Percentiles rank a stretch among this genome's conserved stretches.
These are phyloP conservation scores for Aix galericulata DNA, from an alignment of 2,113 vertebrate genomes.

Conservation along the genomic window DNA sequence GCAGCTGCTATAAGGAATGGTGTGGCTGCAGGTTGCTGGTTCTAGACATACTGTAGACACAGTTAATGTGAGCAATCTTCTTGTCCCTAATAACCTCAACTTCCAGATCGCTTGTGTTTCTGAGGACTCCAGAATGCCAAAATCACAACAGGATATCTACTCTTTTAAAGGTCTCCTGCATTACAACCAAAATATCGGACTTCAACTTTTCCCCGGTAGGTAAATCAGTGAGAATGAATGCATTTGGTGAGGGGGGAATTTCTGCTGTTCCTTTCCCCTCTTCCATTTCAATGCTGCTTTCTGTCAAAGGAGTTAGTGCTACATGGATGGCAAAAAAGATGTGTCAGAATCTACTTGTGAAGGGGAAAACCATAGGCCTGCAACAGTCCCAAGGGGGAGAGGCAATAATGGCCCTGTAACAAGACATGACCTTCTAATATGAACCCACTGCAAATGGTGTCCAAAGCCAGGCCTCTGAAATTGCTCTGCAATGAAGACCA, in stretches of 20 bases:
- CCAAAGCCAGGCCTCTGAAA: slow-evolving; percentile 37
- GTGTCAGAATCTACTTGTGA: background rate
- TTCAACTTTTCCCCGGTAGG: background rate
- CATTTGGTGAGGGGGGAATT: background rate
- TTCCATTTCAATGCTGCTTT: background rate
- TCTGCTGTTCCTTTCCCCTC: background rate
- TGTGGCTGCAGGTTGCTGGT: background rate
- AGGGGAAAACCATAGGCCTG: background rate
- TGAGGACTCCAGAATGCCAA: background rate
- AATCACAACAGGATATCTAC: background rate
- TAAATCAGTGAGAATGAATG: background rate
- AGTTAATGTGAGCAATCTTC: background rate
- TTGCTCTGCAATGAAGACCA: slow-evolving; percentile 28
- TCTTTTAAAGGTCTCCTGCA: background rate
- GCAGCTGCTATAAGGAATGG: background rate
- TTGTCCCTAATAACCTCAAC: background rate
- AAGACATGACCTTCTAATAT: slow-evolving; percentile 19
- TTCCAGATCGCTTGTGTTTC: background rate
- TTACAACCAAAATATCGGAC: background rate
- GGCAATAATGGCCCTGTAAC: slow-evolving; percentile 5
- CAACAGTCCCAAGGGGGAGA: background rate
- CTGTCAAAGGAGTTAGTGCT: background rate
- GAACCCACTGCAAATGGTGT: slow-evolving; percentile 9
- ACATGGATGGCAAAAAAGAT: background rate
- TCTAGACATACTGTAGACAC: background rate